Evolutionary conservation across 2,888 invertebrate genomes (phyloP).

Genomic region (Pogonocherus hispidulus): DNA sequence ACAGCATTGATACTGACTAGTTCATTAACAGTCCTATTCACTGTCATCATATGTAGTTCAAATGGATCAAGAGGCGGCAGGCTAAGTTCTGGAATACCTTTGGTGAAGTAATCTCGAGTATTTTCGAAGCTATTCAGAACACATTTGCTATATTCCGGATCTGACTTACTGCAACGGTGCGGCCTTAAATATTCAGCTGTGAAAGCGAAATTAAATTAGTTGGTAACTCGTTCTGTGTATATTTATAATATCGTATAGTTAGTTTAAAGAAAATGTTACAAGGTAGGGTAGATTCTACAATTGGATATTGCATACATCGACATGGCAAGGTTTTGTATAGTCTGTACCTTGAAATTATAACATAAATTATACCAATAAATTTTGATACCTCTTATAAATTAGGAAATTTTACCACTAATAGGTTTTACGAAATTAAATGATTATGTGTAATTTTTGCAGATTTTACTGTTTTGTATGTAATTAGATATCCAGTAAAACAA

Average conservation of each 20-base stretch:
- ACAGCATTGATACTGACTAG: constrained; percentile 79
- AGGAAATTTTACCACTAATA: too few relatives aligned
- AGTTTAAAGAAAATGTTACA: neutral
- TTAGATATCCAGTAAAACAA: too few relatives aligned
- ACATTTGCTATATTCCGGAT: constrained; percentile 76
- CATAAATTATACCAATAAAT: too few relatives aligned
- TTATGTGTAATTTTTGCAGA: too few relatives aligned
- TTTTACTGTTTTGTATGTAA: too few relatives aligned
- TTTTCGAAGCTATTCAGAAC: constrained; percentile 73
- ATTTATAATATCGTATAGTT: too few relatives aligned
- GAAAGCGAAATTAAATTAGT: constrained; percentile 50
- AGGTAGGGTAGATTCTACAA: neutral
- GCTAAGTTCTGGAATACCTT: constrained; percentile 78
- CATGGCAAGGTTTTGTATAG: too few relatives aligned
- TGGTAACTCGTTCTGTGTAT: too few relatives aligned
- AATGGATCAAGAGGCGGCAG: constrained; percentile 82
- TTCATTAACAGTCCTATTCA: constrained; percentile 77
- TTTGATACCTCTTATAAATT: too few relatives aligned
- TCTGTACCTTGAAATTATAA: too few relatives aligned
- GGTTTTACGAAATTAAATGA: too few relatives aligned
- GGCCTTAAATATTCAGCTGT: constrained; percentile 77
- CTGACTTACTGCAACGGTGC: constrained; percentile 75
- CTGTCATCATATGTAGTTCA: constrained; percentile 76
- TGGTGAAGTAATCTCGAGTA: constrained; percentile 72
- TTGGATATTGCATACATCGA: too few relatives aligned